Conservation (phyloP, 1,140 invertebrate species). For the Trachelipus rathkii region DNA sequence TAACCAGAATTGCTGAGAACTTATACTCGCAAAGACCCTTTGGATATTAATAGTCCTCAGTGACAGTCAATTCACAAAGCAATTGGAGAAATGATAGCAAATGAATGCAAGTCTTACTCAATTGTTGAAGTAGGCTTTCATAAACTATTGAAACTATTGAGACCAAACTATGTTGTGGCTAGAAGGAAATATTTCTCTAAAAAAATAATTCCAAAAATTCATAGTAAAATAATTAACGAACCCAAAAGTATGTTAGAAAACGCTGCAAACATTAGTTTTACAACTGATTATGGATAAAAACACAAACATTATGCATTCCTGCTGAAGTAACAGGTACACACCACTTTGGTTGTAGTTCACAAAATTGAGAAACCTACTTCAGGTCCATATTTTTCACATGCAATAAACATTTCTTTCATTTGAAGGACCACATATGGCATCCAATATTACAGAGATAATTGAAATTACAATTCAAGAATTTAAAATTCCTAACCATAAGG, state of each 20-base stretch:
- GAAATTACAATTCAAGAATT: constrained; percentile 30
- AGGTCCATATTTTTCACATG: constrained; percentile 34
- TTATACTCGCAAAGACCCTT: neutral
- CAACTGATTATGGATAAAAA: constrained; percentile 45
- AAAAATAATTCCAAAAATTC: constrained; percentile 41
- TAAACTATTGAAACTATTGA: constrained; percentile 35
- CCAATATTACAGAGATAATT: constrained; percentile 37
- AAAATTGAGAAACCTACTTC: constrained; percentile 39
- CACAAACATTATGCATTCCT: constrained; percentile 34
- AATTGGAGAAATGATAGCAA: constrained; percentile 38
- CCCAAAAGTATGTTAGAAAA: constrained; percentile 21
- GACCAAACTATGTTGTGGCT: constrained; percentile 42
- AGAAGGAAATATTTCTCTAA: constrained; percentile 36
- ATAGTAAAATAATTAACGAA: constrained; percentile 30
- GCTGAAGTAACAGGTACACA: too few species aligned
- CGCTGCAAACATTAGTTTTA: constrained; percentile 35
- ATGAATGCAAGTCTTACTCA: constrained; percentile 44
- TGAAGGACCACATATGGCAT: constrained; percentile 31
- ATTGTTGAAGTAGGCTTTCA: constrained; percentile 45
- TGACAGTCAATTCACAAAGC: constrained; percentile 23
- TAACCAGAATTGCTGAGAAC: constrained; percentile 21
- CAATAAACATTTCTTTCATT: too few species aligned
- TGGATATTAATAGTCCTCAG: constrained; percentile 26
- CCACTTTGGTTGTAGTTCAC: too few species aligned
- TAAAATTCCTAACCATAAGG: constrained; percentile 26